Base-by-base conservation (phyloP, 2,888 invertebrate species). In the Orgyia antiqua region DNA sequence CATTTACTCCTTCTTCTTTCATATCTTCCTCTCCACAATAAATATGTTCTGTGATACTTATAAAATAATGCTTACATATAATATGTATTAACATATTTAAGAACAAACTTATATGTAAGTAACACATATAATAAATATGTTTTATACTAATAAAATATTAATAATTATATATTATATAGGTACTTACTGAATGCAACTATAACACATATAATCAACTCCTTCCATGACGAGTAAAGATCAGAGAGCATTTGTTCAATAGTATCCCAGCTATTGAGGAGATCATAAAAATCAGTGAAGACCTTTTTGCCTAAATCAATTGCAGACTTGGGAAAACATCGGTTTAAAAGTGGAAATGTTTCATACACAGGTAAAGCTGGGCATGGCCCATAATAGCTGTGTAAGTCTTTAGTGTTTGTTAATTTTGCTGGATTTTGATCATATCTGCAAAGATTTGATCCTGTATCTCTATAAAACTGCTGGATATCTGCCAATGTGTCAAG, bases 181-280 rank as follows among this genome's bases (percentile, higher is more conserved):
- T 63, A 87, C 88, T 87, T 89, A 96, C 96, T 89, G 63, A 97
- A 90, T 39, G 96, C 91, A 37, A 96, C 77, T 39, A 93, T 91
- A 31, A 94, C 92, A 57, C 97, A 89, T 18, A 90, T 90, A 28
- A 95, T 88, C 77, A 98, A 94, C 69, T 94, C 92, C 58, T 90
- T 92, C 96, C 96, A 96, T 20, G 95, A 93, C 38, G 92, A 91
- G 65, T 95, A 96, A 4, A 98, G 84, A 78, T 98, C 97, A 28
- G 93, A 92, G 18, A 97, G 82, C 68, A 96, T 91, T 78, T 96
- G 95, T 73, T 96, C 95, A 51, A 96, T 89, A 17, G 93, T 90
- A 68, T 96, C 95, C 92, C 96, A 95, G 52, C 92, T 93, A 65
- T 97, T 96, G 24, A 97, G 87, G 53, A 94, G 86, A 3, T 90